Evolutionary conservation across 2,888 invertebrate genomes (phyloP).

Genomic region (Polyploca ridens): DNA sequence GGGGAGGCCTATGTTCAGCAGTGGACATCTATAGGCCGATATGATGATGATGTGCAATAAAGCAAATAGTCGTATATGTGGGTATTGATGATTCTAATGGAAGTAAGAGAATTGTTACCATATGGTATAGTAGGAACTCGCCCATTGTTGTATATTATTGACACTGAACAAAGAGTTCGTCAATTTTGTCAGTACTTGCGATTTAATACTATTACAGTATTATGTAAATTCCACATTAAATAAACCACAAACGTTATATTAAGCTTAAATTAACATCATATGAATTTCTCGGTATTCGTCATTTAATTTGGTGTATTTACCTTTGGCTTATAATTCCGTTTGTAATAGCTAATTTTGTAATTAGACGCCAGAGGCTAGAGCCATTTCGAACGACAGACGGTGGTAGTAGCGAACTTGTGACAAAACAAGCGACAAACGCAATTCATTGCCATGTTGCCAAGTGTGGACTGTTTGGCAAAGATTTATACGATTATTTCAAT

Average conservation of each 20-base stretch:
- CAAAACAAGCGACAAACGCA: constrained; percentile 7
- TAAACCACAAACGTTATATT: neutral
- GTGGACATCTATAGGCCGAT: too few relatives aligned
- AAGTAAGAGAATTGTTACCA: neutral
- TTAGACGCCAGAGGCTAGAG: constrained; percentile 10
- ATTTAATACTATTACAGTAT: neutral
- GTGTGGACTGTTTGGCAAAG: neutral
- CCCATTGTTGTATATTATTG: neutral
- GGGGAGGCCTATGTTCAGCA: too few relatives aligned
- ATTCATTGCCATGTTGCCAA: neutral
- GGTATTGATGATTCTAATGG: neutral
- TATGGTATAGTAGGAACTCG: neutral
- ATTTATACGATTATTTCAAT: neutral
- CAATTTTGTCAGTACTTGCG: neutral
- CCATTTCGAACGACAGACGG: constrained; percentile 5
- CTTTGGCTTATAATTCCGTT: constrained; percentile 8
- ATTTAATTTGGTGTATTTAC: constrained; percentile 10
- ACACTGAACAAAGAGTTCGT: neutral
- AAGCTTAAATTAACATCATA: constrained; percentile 12
- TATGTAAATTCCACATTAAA: neutral
- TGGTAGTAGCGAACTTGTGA: constrained; percentile 10
- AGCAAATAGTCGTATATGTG: neutral
- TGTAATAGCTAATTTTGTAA: constrained; percentile 13
- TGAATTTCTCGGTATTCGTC: constrained; percentile 9
- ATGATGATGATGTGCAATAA: too few relatives aligned